Evolutionary conservation across 2,113 vertebrate species (phyloP), one percentile per base, ranked within the genome.

Genomic region (Lampris incognitus): DNA sequence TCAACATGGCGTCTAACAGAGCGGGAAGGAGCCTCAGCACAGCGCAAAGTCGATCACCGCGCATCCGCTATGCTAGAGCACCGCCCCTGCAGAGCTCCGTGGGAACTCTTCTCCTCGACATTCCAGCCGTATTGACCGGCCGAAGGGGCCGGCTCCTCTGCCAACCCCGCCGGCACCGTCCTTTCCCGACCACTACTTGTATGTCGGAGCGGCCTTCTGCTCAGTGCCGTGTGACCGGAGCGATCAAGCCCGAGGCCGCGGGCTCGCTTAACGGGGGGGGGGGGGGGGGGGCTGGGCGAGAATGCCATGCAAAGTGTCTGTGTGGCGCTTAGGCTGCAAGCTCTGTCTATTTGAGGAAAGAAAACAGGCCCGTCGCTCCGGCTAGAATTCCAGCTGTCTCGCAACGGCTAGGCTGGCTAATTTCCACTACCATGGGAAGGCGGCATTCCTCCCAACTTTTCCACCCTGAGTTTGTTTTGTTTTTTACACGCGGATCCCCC

Each of bases 381-480:
- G 69, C 67, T 71, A 51, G 50, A 80, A 69, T 70, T 49, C 77
- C 56, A 64, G 73, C 60, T 65, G 65, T 69, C 60, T 75, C 70
- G 56, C 54, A 59, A 69, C 84, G 78, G 79, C 56, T 80, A 66
- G 62, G 56, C 52, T 48, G 36, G 5, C 52, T 63, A 72, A 78
- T 74, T 78, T 59, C 49, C 65, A 61, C 74, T 52, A 46, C 70
- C 42, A 66, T 42, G 44, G 78, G 50, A 84, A 78, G 72, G 55
- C 48, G 4, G 67, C 78, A 76, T 87, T 84, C 83, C 70, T 63
- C 40, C 58, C 4, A 76, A 81, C 48, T 88, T 88, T 89, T 87
- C 24, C 24, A 24, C 24, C 24, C 24, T 24, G 24, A 24, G 24
- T 24, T 24, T 24, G 24, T 24, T 24, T 24, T 24, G n/a, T n/a